Base-by-base conservation (phyloP, 1,140 invertebrate genomes). In the Conus betulinus region DNA sequence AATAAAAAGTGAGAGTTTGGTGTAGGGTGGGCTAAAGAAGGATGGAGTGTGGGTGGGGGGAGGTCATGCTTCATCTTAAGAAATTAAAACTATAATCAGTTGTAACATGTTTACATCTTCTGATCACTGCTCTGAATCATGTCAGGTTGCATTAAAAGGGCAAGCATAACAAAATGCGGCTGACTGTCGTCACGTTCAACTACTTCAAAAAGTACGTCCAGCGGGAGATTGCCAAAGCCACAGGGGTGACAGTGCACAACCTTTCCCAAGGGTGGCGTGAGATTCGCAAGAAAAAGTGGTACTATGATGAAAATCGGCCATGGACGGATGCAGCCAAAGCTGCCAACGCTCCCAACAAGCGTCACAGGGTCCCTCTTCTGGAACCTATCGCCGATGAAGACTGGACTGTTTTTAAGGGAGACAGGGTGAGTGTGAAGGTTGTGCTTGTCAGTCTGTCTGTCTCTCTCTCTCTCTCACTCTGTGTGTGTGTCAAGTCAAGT, bases 301-400 rank as follows among this genome's bases (percentile, higher is more conserved):
- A 83, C 51, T 92, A 89, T 85, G 89, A 87, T 83, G 91, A 92
- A 60, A 88, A 92, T 74, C 55, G 88, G 17, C 91, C 91, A 27
- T 92, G 91, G 91, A 92, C 91, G 74, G 90, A 91, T 88, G 90
- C 90, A 67, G 90, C 91, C 53, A 92, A 91, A 87, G 85, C 88
- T 17, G 85, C 88, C 23, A 92, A 92, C 67, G 15, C 79, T n/a
- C 84, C 89, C 0, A 74, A 84, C 7, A 89, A 89, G 57, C 15
- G n/a, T 7, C 53, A 78, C 6, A 85, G 79, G 25, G 55, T 51
- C 15, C 53, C 57, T 52, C 55, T 90, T 0, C 20, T 90, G 25
- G 90, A 90, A 39, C 88, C 91, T 5, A 90, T 91, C 57, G 85
- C 91, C 17, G 83, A 91, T 63, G 87, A 89, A 52, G 87, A 92